phyloP scores from a whole-genome alignment of 2,113 vertebrate species.

The Ranitomeya variabilis region DNA sequence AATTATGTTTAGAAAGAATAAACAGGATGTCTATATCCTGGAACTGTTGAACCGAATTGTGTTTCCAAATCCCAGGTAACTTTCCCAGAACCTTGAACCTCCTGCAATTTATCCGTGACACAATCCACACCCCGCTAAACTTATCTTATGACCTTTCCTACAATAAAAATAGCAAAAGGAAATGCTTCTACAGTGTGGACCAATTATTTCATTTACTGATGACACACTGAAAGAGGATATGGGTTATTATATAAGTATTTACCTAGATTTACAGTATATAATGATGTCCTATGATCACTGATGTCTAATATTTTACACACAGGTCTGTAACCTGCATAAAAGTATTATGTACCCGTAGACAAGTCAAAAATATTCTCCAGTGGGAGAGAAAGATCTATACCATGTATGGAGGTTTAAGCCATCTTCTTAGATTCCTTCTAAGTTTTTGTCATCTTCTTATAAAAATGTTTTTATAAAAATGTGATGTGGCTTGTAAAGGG shows the following conservation, averaged over 20 bases:
- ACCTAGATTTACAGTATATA: neutral
- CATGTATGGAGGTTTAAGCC: no score
- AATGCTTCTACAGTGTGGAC: neutral
- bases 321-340: neutral
- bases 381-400: no score
- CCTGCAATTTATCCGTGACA: neutral
- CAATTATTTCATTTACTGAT: neutral
- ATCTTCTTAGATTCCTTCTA: no score
- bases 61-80: neutral
- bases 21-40: slow-evolving; percentile 6
- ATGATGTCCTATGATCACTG: neutral
- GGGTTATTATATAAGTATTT: neutral
- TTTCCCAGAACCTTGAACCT: slow-evolving; percentile 5
- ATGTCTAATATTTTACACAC: neutral
- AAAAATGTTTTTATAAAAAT: no score
- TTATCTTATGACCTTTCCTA: neutral
- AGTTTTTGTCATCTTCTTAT: no score
- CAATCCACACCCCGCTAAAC: neutral
- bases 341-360: neutral
- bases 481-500: no score
- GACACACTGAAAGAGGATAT: neutral
- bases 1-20: neutral
- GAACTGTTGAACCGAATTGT: neutral
- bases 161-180: slow-evolving; percentile 13
- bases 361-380: no score